These are phyloP conservation scores for Neotoma lepida DNA, from an alignment of 2,113 vertebrate genomes.

Conservation along the genomic window DNA sequence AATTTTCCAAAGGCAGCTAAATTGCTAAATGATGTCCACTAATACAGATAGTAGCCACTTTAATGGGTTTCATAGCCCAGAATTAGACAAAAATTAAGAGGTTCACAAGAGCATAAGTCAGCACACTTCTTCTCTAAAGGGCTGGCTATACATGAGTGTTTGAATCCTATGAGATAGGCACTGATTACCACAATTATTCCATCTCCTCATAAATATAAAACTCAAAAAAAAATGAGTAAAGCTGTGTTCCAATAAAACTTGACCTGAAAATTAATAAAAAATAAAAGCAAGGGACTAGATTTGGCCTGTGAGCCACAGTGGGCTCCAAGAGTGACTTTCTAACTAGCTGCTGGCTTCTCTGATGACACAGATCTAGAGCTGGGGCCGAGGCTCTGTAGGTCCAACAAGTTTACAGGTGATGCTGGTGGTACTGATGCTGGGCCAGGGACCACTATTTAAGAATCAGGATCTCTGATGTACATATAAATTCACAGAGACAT, in stretches of 20 bases:
- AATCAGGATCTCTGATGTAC: not conserved
- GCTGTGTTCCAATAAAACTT: not conserved
- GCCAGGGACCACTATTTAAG: not conserved
- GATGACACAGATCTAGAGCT: not conserved
- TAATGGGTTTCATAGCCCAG: not conserved
- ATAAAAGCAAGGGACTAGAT: not conserved
- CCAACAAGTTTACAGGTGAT: not conserved
- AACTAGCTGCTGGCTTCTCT: not conserved
- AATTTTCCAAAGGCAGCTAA: not conserved
- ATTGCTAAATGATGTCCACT: not conserved
- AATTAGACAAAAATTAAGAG: not conserved
- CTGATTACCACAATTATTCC: not conserved
- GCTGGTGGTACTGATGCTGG: not conserved
- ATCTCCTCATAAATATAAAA: not conserved
- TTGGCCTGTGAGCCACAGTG: not conserved
- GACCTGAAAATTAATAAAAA: not conserved
- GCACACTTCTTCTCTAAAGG: not conserved
- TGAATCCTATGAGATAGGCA: not conserved
- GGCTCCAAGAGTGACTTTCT: not conserved
- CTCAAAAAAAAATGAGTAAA: not conserved
- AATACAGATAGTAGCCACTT: not conserved
- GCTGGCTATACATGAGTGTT: not conserved
- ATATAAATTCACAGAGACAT: not conserved
- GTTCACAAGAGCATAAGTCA: not conserved
- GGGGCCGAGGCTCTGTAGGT: not conserved